phyloP scores from a whole-genome alignment of 1,140 invertebrate genomes.

The Heliconius eleuchia region DNA sequence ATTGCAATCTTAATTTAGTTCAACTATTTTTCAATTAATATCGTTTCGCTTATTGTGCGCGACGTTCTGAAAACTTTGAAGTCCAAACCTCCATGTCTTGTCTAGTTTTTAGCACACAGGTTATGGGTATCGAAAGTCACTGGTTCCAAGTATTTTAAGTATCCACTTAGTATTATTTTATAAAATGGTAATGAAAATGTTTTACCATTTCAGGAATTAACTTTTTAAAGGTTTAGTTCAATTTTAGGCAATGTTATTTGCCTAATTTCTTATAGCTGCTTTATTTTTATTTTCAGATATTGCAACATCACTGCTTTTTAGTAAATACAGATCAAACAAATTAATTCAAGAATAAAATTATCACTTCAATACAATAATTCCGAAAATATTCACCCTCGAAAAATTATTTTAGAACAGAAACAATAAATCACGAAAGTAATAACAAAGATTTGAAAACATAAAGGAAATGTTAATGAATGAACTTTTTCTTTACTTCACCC shows the following conservation, averaged over 20 bases:
- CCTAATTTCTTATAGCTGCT: too few species aligned
- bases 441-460: conserved; percentile 4
- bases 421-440: conserved; percentile 8
- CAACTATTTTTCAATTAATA: too few species aligned
- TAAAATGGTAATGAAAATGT: not conserved
- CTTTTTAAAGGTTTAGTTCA: not conserved
- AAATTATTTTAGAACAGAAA: not conserved
- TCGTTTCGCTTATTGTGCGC: too few species aligned
- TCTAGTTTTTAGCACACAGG: too few species aligned
- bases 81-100: too few species aligned
- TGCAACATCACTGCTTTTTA: too few species aligned
- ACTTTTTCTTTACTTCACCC: conserved; percentile 5
- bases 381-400: not conserved
- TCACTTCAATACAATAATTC: not conserved
- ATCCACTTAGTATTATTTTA: not conserved
- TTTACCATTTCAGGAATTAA: not conserved
- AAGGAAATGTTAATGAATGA: conserved; percentile 12
- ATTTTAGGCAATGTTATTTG: too few species aligned
- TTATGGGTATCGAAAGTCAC: not conserved
- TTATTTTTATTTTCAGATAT: too few species aligned
- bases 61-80: too few species aligned
- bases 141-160: not conserved
- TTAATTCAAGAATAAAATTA: not conserved
- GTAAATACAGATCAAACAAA: too few species aligned
- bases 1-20: too few species aligned